Evolutionary conservation across 1,140 invertebrate genomes (phyloP), one percentile per base, ranked within the genome.

Genomic region (Drosophila parabipectinata): DNA sequence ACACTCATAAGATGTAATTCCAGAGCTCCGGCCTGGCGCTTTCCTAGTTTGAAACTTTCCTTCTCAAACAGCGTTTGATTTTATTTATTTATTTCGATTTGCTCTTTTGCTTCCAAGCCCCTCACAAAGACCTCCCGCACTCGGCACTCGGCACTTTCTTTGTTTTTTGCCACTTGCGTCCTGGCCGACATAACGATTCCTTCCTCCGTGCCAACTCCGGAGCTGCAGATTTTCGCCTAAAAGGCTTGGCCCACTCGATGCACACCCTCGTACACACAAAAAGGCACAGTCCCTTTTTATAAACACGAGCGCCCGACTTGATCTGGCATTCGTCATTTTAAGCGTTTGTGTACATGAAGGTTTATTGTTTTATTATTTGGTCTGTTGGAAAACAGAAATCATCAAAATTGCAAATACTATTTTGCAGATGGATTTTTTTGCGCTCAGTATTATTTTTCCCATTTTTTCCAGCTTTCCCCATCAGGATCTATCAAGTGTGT

Each of bases 1-100:
- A 80, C 74, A 62, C 77, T 79, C 83, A 79, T 90, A 90, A 90
- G 79, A 88, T 88, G 77, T 90, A 88, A 81, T 90, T 87, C 78
- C 68, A 77, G 68, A 62, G 68, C 66, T 71, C 47, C 54, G 54
- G 45, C 37, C 60, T 26, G 32, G 56, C 53, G 28, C 58, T 76
- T 79, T 68, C 60, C 63, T 62, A 68, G 44, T 48, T 57, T 59
- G 63, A 83, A 59, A 69, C 78, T 83, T 83, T 64, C 69, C 37
- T 60, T 39, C 28, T 60, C 74, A 72, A 60, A 78, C 57, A 72
- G 68, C 82, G 82, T 87, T 82, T 88, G 83, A 87, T 87, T 87
- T 87, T 87, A 87, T 88, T 88, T 88, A 88, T 88, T 88, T 89
- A 82, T 88, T 83, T 88, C 82, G 83, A 88, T 88, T 88, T 88